Percentiles rank a stretch among this genome's conserved stretches.
Conservation (phyloP, 2,888 invertebrate species). For the Buathra laborator region DNA sequence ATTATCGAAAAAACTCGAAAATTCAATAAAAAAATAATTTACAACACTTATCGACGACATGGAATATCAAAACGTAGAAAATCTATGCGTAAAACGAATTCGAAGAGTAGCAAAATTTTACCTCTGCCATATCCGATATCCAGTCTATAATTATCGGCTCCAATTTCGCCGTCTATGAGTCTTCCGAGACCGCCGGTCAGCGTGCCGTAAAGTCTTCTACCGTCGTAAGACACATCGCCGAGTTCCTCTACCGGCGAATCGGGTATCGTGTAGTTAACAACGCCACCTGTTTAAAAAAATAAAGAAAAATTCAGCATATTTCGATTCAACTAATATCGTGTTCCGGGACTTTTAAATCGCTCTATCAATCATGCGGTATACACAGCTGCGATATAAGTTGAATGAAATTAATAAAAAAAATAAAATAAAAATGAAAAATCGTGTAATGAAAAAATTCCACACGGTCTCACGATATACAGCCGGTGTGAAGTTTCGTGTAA, state of each 20-base stretch:
- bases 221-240: constrained; percentile 90
- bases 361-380: neutral
- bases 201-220: constrained; percentile 84
- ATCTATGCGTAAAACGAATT: neutral
- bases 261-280: constrained; percentile 87
- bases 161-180: constrained; percentile 89
- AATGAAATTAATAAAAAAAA: constrained; percentile 1
- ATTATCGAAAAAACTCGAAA: neutral
- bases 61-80: too few species aligned
- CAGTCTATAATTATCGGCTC: constrained; percentile 88
- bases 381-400: neutral
- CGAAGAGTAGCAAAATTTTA: constrained; percentile 70
- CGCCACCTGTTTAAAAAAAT: constrained; percentile 85
- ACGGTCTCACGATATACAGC: constrained; percentile 3
- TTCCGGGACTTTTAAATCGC: neutral
- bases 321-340: neutral
- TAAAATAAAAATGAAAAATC: constrained; percentile 3
- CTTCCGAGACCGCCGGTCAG: constrained; percentile 89
- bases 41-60: too few species aligned
- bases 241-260: constrained; percentile 86
- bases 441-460: constrained; percentile 8
- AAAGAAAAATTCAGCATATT: neutral
- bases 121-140: constrained; percentile 88
- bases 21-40: neutral
- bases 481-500: constrained; percentile 41